Conservation (phyloP, 2,797 vertebrate genomes). For the Carapus acus region DNA sequence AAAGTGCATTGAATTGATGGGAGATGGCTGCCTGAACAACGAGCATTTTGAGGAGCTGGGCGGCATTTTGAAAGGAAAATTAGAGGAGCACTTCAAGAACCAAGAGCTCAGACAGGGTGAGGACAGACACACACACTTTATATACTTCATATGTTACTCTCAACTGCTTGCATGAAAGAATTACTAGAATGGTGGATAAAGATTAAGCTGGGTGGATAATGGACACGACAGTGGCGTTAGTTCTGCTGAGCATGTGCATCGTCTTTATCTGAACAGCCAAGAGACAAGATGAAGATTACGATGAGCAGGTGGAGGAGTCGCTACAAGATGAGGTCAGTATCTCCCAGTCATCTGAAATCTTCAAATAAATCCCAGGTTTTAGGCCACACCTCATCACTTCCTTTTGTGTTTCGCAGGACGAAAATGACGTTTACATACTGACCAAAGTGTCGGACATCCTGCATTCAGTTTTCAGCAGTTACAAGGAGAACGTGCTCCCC, state of each 20-base stretch:
- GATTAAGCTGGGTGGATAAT: too few species aligned
- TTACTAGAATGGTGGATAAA: too few species aligned
- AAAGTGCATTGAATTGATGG: constrained; percentile 96
- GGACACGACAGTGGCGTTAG: too few species aligned
- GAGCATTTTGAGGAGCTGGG: constrained; percentile 98
- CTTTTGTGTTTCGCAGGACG: constrained; percentile 75
- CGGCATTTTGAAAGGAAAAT: constrained; percentile 90
- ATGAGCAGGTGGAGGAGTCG: constrained; percentile 95
- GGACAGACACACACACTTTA: background rate
- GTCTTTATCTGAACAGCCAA: constrained; percentile 75
- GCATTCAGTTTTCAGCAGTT: constrained; percentile 96
- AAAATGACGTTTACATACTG: constrained; percentile 97
- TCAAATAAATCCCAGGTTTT: too few species aligned
- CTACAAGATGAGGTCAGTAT: constrained; percentile 90
- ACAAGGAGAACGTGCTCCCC: constrained; percentile 91
- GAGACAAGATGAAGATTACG: constrained; percentile 98
- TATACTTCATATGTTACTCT: too few species aligned
- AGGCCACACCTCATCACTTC: background rate
- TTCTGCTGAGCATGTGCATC: background rate
- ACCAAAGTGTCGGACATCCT: constrained; percentile 98
- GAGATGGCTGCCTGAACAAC: constrained; percentile 93
- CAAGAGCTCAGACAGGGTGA: constrained; percentile 93
- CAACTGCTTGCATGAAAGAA: too few species aligned
- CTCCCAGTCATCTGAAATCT: too few species aligned
- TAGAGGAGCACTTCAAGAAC: constrained; percentile 99